Base-by-base conservation (phyloP, 2,888 invertebrate species). In the Eristalis arbustorum region DNA sequence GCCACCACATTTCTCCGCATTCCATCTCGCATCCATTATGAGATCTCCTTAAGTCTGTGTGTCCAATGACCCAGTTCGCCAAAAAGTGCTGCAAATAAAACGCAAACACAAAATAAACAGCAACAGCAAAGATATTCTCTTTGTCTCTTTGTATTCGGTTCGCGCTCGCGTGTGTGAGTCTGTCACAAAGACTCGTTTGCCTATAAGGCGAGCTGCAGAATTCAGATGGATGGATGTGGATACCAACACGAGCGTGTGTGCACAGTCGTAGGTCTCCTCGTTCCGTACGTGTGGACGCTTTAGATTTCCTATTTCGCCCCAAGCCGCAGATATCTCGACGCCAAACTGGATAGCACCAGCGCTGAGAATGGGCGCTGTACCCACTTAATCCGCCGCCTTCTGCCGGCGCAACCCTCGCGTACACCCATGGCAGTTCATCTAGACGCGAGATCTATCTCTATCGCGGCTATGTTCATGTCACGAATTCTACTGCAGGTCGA, bases 21-120 rank as follows among this genome's bases (percentile, higher is more conserved):
- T 80, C 80, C 75, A 59, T 63, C 18, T 75, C 69, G 75, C 75
- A 75, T 75, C 69, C 75, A 84, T 80, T 69, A 75, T 72, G 68
- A 76, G 63, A 84, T 76, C 59, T 84, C 71, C 71, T 67, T 25
- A 73, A 75, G 76, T 73, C 76, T 72, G 28, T 62, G 63, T 82
- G 85, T 85, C 81, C 82, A 71, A 76, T 85, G 85, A 85, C 82
- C 85, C 82, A 85, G 80, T 80, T 84, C 76, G 67, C 72, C 71
- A 76, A 81, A 85, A 85, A 73, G 25, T 80, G 72, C 62, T 80
- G 71, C 80, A 80, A 71, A 79, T n/a, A 78, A 71, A 61, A 72
- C 34, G 23, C 64, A 67, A 62, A 69, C 11, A 73, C 49, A 49
- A 75, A 62, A 80, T 40, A 78, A 61, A 57, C 11, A 64, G 63